A percentile compares a stretch with the other conserved stretches of the same genome.
Evolutionary conservation across 64 coral and sea anemone species (phyloP).

Genomic region (Exaiptasia diaphana): DNA sequence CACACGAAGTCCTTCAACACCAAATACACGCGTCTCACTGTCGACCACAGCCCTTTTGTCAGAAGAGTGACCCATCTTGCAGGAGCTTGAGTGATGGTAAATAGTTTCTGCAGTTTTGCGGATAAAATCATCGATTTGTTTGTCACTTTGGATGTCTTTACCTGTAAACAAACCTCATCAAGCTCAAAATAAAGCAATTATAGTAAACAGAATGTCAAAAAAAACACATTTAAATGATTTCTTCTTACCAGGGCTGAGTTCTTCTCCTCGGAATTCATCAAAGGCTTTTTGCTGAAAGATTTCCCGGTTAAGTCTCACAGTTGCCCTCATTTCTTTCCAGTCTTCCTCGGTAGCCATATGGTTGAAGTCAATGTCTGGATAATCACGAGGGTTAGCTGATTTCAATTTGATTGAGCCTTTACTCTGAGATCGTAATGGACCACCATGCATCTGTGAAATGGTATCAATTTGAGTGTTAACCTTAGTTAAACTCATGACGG

Average conservation of each 20-base stretch:
- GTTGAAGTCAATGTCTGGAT: conserved; percentile 20
- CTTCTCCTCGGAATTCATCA: no score
- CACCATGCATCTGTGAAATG: no score
- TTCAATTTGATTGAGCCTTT: not conserved
- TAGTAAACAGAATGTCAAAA: no score
- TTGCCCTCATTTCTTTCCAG: not conserved
- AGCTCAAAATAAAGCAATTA: no score
- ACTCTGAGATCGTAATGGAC: not conserved
- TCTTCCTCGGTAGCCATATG: conserved; percentile 1
- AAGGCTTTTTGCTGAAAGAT: no score
- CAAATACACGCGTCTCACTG: conserved; percentile 34
- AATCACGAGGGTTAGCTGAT: not conserved
- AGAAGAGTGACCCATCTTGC: conserved; percentile 58
- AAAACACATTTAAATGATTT: no score
- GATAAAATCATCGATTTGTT: conserved; percentile 65
- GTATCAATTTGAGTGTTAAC: not conserved
- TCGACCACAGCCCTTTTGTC: conserved; percentile 69
- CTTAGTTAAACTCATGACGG: not conserved
- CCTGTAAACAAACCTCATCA: no score
- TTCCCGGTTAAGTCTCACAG: conserved; percentile 28
- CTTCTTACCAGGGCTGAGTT: no score
- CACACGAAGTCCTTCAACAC: conserved; percentile 41
- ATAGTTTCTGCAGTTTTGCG: conserved; percentile 44
- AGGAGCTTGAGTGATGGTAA: conserved; percentile 66
- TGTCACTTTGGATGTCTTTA: conserved; percentile 42